Evolutionary conservation across 2,888 invertebrate genomes (phyloP), one percentile per base, ranked within the genome.

Genomic region (Archips xylosteana): DNA sequence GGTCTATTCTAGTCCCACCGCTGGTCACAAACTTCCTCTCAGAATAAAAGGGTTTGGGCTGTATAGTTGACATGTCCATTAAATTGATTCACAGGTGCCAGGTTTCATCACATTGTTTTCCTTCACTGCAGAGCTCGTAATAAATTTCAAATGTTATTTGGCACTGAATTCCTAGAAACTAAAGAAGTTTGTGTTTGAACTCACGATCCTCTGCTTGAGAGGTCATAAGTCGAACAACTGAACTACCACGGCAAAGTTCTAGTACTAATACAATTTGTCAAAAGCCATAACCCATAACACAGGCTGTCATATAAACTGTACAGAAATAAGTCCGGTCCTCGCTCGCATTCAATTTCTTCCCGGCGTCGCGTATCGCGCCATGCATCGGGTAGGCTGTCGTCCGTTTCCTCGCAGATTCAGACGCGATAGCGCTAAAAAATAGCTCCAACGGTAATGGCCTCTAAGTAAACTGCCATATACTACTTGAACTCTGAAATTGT

Each of bases 341-440:
- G 61, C 73, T 73, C 49, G 69, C 65, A 70, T 74, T 74, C 74
- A 74, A 74, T 74, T 74, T 65, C 65, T 64, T 65, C 49, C 73
- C 69, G 54, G 69, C 51, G 36, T 45, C 59, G 69, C 70, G 67
- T 70, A 70, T 75, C 73, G 70, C 73, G 63, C 70, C 72, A 32
- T 32, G 57, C 57, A 75, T 72, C 75, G 64, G 15, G 72, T 69
- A 72, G 72, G 75, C 66, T 71, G 74, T 71, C 74, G 66, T 65
- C 64, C 66, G 57, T 68, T 66, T 72, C 72, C 72, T 68, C 69
- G 72, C 65, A 65, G 74, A 74, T 74, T 45, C 74, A 69, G 70
- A 32, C 66, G 13, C 64, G 74, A 74, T 74, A 74, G 36, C 74
- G 65, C 59, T 65, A 70, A 74, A 74, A 74, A 74, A 74, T 74